phyloP scores from a whole-genome alignment of 2,888 invertebrate genomes.

The Orthosia gothica region DNA sequence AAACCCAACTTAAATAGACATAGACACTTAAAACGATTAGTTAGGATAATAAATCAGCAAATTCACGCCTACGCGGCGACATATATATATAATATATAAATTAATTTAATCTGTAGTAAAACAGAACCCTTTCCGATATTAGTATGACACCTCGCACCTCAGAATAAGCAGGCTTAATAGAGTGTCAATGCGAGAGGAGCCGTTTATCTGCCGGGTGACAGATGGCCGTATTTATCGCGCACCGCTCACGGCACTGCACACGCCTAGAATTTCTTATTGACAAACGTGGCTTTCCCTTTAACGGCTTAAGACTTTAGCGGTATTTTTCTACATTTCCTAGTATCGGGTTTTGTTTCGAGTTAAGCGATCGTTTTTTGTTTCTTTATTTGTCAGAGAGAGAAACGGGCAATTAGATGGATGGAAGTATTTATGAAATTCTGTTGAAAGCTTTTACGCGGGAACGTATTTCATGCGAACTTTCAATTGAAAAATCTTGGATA shows the following conservation, averaged over 20 bases:
- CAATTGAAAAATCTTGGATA: too few species aligned
- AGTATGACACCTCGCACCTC: conserved; percentile 41
- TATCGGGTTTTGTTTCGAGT: background rate
- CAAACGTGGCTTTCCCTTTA: conserved; percentile 21
- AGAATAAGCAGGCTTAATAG: conserved; percentile 58
- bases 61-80: too few species aligned
- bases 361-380: background rate
- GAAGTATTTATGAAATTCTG: background rate
- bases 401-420: background rate
- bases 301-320: conserved; percentile 32
- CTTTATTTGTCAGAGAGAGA: background rate
- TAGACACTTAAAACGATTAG: too few species aligned
- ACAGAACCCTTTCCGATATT: conserved; percentile 40
- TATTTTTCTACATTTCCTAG: background rate
- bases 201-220: conserved; percentile 61
- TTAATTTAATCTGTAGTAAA: conserved; percentile 8
- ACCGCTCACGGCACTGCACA: conserved; percentile 55
- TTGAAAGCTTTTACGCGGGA: background rate
- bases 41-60: too few species aligned
- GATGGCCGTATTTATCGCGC: conserved; percentile 59
- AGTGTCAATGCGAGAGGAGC: conserved; percentile 54
- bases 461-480: background rate
- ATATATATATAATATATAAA: too few species aligned
- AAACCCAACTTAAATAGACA: too few species aligned
- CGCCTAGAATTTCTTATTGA: conserved; percentile 61